phyloP scores from a whole-genome alignment of 2,113 vertebrate species.

The Heliornis fulica region DNA sequence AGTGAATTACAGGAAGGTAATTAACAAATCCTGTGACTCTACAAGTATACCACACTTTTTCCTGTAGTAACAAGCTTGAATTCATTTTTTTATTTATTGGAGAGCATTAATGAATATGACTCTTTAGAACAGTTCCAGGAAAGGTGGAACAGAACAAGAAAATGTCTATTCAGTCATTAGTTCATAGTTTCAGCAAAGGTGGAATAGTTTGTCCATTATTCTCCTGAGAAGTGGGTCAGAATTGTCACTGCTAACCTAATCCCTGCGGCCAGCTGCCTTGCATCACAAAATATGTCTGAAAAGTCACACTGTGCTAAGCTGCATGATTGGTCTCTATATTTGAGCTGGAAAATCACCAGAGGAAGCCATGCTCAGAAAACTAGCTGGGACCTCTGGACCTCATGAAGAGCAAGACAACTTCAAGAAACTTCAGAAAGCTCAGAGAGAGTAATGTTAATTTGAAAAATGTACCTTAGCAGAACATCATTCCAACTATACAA shows the following conservation, averaged over 20 bases:
- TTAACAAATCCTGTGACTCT: background rate
- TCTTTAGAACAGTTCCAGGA: background rate
- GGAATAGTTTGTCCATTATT: background rate
- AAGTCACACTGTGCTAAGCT: background rate
- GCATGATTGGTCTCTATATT: background rate
- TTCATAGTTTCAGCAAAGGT: background rate
- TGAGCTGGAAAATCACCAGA: background rate
- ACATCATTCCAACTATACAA: background rate
- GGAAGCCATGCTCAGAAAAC: background rate
- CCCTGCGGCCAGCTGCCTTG: background rate
- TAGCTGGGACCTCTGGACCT: background rate
- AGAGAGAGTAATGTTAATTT: background rate
- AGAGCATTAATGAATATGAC: background rate
- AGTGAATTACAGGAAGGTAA: background rate
- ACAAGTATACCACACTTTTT: background rate
- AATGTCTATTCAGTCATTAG: background rate
- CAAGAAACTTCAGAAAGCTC: background rate
- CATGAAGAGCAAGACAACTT: background rate
- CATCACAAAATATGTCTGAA: background rate
- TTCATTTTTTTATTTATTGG: background rate
- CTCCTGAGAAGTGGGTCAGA: background rate
- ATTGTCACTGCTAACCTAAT: background rate
- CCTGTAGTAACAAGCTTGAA: background rate
- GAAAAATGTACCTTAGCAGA: background rate
- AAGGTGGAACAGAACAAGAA: background rate